Evolutionary conservation across 2,888 invertebrate species (phyloP), one percentile per base, ranked within the genome.

Genomic region (Neoaliturus tenellus): DNA sequence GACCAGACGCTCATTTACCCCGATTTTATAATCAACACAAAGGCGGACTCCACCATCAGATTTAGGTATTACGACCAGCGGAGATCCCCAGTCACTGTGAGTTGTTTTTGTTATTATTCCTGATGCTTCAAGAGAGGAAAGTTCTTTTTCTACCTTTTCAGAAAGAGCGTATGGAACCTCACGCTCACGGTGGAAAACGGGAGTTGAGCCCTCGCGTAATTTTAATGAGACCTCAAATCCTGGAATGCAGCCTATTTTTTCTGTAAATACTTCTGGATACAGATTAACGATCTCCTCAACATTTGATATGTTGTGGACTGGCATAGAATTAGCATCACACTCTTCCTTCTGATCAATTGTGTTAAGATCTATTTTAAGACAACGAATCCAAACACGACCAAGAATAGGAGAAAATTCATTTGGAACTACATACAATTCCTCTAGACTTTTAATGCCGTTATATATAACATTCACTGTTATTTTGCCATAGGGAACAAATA

Each of bases 1-100:
- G 12, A 39, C 39, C 12, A 39, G 12, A 5, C 39, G 39, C 39
- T 39, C 39, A 39, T 39, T 39, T 5, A 39, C 39, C 5, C 55
- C 55, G 5, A 55, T 23, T 84, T 88, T 88, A 83, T 88, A 88
- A 83, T 88, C 87, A 12, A 86, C 88, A 85, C 88, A 88, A 4
- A 88, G 31, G 12, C 88, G 62, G 33, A 88, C 78, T 23, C 80
- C 35, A 20, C 86, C 86, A 82, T 87, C 84, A 4, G 80, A 23
- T 81, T 89, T 89, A 25, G 87, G 44, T 17, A 87, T 85, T 1
- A 86, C 87, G 4, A 88, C 87, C 1, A 87, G 51, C n/a, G 88
- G 87, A 12, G 88, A 88, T 2, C 86, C 88, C 87, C 88, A 89
- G 35, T 86, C 69, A 25, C 35, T 85, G 41, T 81, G 71, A 6